These are phyloP conservation scores for Chloroclystis v-ata DNA, from an alignment of 2,888 invertebrate species.

Conservation along the genomic window DNA sequence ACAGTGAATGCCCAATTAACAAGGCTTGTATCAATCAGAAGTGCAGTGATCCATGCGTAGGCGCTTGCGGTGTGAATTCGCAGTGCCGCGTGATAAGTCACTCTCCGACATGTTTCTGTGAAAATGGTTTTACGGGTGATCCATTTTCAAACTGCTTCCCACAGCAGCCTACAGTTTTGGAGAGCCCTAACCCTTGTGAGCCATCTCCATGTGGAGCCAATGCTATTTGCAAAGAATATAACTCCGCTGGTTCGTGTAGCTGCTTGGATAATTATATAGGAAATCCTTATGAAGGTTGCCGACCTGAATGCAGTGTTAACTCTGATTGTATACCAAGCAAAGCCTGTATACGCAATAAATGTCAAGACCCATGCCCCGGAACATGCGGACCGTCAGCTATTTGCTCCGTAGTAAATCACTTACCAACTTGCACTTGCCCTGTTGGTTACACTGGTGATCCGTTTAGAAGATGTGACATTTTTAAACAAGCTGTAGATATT, in stretches of 20 bases:
- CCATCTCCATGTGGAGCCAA: conserved; percentile 82
- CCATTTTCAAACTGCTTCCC: conserved; percentile 80
- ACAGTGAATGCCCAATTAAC: conserved; percentile 82
- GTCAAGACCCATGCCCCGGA: conserved; percentile 87
- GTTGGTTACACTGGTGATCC: conserved; percentile 86
- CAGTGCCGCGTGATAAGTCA: conserved; percentile 85
- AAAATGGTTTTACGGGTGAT: conserved; percentile 81
- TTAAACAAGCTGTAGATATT: conserved; percentile 55
- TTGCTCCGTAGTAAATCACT: conserved; percentile 84
- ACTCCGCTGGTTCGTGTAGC: conserved; percentile 81
- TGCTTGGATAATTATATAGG: conserved; percentile 85
- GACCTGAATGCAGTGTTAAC: conserved; percentile 85
- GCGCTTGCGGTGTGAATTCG: conserved; percentile 84
- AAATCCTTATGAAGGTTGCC: conserved; percentile 87
- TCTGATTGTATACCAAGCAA: conserved; percentile 84
- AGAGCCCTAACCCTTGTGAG: conserved; percentile 75
- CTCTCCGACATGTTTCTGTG: conserved; percentile 85
- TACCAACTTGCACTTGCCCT: conserved; percentile 83
- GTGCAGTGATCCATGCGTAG: conserved; percentile 82
- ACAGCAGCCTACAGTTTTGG: conserved; percentile 57
- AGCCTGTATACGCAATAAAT: conserved; percentile 85
- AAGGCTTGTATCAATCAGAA: conserved; percentile 82
- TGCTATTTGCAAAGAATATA: conserved; percentile 80
- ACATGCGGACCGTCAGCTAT: conserved; percentile 85
- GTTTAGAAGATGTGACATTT: conserved; percentile 78